Percentiles rank a stretch among this genome's conserved stretches.
These are phyloP conservation scores for Benthosema pterotum DNA, from an alignment of 2,797 vertebrate genomes.

Conservation along the genomic window DNA sequence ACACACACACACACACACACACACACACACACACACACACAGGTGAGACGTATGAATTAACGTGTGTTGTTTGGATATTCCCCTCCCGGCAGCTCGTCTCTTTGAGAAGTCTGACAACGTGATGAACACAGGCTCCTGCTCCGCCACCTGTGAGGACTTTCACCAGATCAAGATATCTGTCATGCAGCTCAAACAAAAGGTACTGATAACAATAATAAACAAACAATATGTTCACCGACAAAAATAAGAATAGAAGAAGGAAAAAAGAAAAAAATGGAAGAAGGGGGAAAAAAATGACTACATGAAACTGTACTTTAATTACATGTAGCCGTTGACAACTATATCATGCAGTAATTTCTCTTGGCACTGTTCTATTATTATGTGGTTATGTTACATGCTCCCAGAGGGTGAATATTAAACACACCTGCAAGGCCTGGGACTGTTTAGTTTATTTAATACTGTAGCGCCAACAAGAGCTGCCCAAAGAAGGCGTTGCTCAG, in stretches of 20 bases:
- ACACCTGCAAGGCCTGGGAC: background rate
- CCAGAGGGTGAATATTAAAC: conserved; percentile 12
- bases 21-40: too few relatives aligned
- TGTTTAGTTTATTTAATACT: conserved; percentile 18
- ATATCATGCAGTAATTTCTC: background rate
- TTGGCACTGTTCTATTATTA: background rate
- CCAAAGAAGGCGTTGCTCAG: conserved; percentile 9
- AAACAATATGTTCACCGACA: background rate
- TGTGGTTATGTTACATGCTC: background rate
- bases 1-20: too few relatives aligned
- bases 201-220: conserved; percentile 51
- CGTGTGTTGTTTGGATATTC: background rate
- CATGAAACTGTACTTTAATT: background rate
- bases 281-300: too few relatives aligned
- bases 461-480: conserved; percentile 10
- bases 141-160: conserved; percentile 93
- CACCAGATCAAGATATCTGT: conserved; percentile 93
- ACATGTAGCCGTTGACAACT: background rate
- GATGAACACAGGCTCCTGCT: conserved; percentile 86
- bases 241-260: too few relatives aligned
- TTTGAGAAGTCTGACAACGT: conserved; percentile 88
- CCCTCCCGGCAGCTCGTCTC: conserved; percentile 76
- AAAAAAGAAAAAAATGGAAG: too few relatives aligned
- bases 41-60: background rate
- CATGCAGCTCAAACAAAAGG: conserved; percentile 95